These are phyloP conservation scores for Poecile atricapillus DNA, from an alignment of 2,113 vertebrate species.

Conservation along the genomic window DNA sequence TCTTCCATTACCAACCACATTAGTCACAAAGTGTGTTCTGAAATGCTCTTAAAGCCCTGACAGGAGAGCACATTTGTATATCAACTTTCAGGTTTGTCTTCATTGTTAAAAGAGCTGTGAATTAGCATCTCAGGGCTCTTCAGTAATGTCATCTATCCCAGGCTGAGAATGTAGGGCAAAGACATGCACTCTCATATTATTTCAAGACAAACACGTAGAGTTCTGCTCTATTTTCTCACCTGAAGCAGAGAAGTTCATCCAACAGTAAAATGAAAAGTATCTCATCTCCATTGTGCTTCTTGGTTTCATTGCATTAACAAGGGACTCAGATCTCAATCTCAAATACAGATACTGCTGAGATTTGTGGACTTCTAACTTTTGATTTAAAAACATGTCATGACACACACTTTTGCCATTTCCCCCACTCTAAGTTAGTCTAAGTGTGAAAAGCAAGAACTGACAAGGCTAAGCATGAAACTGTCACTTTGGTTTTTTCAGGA, in stretches of 20 bases:
- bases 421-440: not conserved
- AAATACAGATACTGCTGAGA: not conserved
- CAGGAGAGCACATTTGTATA: not conserved
- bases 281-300: not conserved
- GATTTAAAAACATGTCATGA: not conserved
- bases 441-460: not conserved
- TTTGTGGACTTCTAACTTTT: not conserved
- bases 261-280: not conserved
- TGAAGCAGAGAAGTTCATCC: not conserved
- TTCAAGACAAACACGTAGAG: rapidly evolving
- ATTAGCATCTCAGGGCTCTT: not conserved
- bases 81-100: not conserved
- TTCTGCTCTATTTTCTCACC: not conserved
- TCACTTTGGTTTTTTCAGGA: not conserved
- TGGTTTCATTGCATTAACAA: not conserved
- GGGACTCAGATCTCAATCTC: not conserved
- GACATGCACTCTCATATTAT: not conserved
- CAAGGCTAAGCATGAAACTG: not conserved
- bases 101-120: not conserved
- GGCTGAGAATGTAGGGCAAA: rapidly evolving
- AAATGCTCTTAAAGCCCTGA: not conserved
- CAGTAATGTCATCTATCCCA: not conserved
- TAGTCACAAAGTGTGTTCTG: not conserved
- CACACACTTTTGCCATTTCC: not conserved
- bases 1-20: not conserved